A percentile compares a stretch with the other conserved stretches of the same genome.
Conservation (phyloP, 2,888 invertebrate genomes). For the Electrophaes corylata region DNA sequence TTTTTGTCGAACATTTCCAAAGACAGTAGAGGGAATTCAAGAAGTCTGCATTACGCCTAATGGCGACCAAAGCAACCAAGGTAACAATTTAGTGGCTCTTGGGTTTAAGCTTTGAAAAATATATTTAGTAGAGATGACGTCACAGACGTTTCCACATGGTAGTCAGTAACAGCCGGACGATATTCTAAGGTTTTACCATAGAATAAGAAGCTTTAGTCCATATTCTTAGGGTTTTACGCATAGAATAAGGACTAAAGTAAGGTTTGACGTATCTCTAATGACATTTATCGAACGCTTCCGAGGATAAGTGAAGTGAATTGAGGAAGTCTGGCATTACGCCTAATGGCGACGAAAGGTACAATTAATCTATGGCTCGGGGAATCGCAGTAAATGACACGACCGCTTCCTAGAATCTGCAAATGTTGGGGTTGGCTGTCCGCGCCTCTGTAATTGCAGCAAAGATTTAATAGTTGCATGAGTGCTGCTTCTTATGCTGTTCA, state of each 20-base stretch:
- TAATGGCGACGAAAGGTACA: conserved; percentile 53
- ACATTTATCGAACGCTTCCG: neutral
- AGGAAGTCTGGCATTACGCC: conserved; percentile 60
- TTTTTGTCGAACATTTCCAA: too few species aligned
- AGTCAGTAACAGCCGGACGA: too few species aligned
- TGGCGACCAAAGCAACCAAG: too few species aligned
- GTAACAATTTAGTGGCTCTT: too few species aligned
- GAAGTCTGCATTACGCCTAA: too few species aligned
- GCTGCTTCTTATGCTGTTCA: conserved; percentile 15
- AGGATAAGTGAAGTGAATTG: conserved; percentile 43
- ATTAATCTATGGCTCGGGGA: conserved; percentile 57
- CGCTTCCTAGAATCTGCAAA: conserved; percentile 58
- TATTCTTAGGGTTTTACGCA: too few species aligned
- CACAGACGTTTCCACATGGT: neutral
- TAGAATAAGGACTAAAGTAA: too few species aligned
- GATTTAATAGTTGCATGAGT: conserved; percentile 25
- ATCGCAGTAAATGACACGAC: conserved; percentile 56
- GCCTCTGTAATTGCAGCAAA: conserved; percentile 45
- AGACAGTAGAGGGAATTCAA: too few species aligned
- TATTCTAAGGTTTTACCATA: too few species aligned
- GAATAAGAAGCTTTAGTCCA: too few species aligned
- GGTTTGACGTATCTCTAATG: too few species aligned
- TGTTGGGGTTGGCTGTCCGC: conserved; percentile 45
- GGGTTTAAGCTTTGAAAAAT: neutral
- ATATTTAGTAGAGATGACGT: neutral